Conservation (phyloP, 2,113 vertebrate species). For the Anoura caudifer region DNA sequence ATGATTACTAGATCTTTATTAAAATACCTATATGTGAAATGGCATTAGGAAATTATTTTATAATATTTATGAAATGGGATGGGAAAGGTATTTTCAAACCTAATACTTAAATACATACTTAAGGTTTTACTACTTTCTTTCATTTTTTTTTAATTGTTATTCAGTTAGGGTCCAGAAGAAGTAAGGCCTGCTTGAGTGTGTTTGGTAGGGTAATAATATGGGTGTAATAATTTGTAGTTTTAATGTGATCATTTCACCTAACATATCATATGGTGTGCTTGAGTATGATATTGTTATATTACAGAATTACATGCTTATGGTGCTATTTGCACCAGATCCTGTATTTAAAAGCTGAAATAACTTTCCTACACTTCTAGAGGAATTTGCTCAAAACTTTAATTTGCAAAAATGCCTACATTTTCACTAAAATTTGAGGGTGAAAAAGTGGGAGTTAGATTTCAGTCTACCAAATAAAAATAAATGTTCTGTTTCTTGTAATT, state of each 20-base stretch:
- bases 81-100: background rate
- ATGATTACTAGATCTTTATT: background rate
- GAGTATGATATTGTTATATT: too few relatives aligned
- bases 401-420: slow-evolving; percentile 10
- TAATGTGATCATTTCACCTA: too few relatives aligned
- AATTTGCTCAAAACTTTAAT: slow-evolving; percentile 13
- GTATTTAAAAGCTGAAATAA: background rate
- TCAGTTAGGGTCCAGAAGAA: too few relatives aligned
- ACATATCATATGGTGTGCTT: too few relatives aligned
- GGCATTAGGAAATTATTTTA: background rate
- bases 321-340: too few relatives aligned
- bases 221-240: too few relatives aligned
- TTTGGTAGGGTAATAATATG: too few relatives aligned
- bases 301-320: too few relatives aligned
- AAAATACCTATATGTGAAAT: background rate
- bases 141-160: background rate
- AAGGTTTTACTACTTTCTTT: background rate
- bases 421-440: background rate
- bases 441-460: background rate
- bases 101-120: background rate
- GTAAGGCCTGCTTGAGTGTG: too few relatives aligned
- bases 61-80: background rate
- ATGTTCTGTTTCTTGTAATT: background rate
- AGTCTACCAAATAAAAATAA: slow-evolving; percentile 17
- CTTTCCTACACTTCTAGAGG: background rate